Evolutionary conservation across 2,113 vertebrate genomes (phyloP).

Genomic region (Chitala chitala): DNA sequence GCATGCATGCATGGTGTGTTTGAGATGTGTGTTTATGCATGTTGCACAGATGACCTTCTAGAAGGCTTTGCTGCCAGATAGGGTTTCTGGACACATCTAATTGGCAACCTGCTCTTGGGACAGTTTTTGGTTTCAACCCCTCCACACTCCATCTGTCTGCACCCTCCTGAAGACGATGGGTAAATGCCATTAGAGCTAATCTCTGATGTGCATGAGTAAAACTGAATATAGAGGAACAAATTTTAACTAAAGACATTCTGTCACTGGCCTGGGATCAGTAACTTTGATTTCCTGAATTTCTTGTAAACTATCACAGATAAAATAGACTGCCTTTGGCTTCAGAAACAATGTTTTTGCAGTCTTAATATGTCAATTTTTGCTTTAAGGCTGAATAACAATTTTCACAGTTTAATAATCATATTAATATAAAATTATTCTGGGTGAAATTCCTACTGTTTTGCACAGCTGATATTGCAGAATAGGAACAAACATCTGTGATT

Average conservation of each 20-base stretch:
- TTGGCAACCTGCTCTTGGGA: not conserved
- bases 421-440: too few species aligned
- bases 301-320: not conserved
- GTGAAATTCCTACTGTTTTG: too few species aligned
- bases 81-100: slow-evolving; percentile 1
- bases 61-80: slow-evolving; percentile 5
- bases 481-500: too few species aligned
- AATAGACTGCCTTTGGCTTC: not conserved
- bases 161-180: not conserved
- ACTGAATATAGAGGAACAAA: not conserved
- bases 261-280: not conserved
- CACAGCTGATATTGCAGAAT: too few species aligned
- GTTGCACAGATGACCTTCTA: not conserved
- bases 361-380: too few species aligned
- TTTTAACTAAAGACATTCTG: slow-evolving; percentile 7
- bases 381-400: too few species aligned
- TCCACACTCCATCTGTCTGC: not conserved
- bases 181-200: not conserved
- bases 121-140: slow-evolving; percentile 10
- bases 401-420: too few species aligned
- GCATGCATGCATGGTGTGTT: not conserved
- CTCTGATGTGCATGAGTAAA: not conserved
- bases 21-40: slow-evolving; percentile 22
- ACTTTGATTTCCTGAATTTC: not conserved
- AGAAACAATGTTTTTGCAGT: not conserved